These are phyloP conservation scores for Xestia sexstrigata DNA, from an alignment of 2,888 invertebrate genomes.

Conservation along the genomic window DNA sequence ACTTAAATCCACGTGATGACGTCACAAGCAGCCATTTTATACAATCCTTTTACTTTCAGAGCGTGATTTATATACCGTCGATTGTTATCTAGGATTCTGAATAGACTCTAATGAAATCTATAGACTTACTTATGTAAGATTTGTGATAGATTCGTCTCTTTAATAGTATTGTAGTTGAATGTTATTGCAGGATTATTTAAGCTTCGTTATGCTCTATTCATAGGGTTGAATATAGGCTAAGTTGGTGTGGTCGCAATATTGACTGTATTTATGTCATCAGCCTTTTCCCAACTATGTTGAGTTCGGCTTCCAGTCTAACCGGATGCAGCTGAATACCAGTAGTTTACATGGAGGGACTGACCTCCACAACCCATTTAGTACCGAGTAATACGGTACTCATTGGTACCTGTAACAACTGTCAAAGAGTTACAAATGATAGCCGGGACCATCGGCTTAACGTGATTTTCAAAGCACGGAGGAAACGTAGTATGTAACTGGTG, in stretches of 20 bases:
- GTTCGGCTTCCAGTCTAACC: no score
- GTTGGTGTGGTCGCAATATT: background rate
- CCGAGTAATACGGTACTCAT: no score
- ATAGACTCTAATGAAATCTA: conserved; percentile 33
- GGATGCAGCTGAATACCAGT: no score
- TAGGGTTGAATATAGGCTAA: conserved; percentile 25
- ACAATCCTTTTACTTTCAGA: conserved; percentile 51
- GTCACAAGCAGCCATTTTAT: conserved; percentile 13
- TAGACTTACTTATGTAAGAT: conserved; percentile 20
- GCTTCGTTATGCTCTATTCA: conserved; percentile 40
- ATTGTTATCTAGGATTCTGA: conserved; percentile 35
- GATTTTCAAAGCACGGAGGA: no score
- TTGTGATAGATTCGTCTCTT: conserved; percentile 23
- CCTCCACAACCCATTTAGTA: no score
- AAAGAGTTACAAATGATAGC: no score
- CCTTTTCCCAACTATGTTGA: no score
- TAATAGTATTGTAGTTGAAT: background rate
- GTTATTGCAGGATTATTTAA: conserved; percentile 25
- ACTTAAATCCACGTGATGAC: conserved; percentile 15
- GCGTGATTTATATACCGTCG: conserved; percentile 28
- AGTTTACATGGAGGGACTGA: no score
- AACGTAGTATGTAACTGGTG: no score
- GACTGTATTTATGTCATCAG: no score
- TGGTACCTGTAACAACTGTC: no score
- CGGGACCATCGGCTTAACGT: no score